Evolutionary conservation across 2,113 vertebrate species (phyloP).

Genomic region (Antennarius striatus): DNA sequence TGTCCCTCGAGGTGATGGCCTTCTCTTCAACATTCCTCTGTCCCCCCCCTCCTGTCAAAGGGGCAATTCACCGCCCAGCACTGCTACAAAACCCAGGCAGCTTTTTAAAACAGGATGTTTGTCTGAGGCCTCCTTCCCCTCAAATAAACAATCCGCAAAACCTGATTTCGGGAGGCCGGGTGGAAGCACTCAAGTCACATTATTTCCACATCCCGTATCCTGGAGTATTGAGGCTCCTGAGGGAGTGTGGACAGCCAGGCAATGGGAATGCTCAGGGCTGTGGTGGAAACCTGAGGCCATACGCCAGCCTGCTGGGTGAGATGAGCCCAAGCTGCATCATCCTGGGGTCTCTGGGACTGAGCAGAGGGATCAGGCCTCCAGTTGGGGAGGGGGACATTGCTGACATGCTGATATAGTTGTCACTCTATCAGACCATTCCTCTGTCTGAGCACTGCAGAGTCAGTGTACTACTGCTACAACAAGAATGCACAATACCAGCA

Average conservation of each 20-base stretch:
- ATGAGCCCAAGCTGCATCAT: constrained; percentile 47
- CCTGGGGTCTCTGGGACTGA: constrained; percentile 49
- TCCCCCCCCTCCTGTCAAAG: constrained; percentile 73
- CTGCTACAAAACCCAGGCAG: constrained; percentile 77
- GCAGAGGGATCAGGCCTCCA: constrained; percentile 30
- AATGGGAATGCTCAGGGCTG: constrained; percentile 67
- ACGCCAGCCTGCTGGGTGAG: constrained; percentile 70
- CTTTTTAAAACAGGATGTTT: constrained; percentile 93
- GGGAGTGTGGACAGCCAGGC: constrained; percentile 62
- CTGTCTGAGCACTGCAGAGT: constrained; percentile 9
- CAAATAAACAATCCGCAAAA: constrained; percentile 92
- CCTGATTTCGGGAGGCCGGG: constrained; percentile 84
- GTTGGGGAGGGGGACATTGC: constrained; percentile 33
- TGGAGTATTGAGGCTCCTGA: constrained; percentile 65
- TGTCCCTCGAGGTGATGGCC: constrained; percentile 66
- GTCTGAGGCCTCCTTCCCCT: constrained; percentile 87
- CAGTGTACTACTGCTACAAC: constrained; percentile 1
- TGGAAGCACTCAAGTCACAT: constrained; percentile 80
- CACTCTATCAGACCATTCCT: constrained; percentile 24
- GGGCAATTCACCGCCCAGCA: constrained; percentile 74
- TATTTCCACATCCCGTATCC: constrained; percentile 82
- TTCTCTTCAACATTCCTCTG: constrained; percentile 79
- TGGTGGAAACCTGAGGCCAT: constrained; percentile 74
- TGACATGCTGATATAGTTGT: constrained; percentile 45
- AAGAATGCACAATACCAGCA: constrained; percentile 8